Percentiles rank a stretch among this genome's conserved stretches.
These are phyloP conservation scores for Caenorhabditis brenneri DNA, from an alignment of 1,140 invertebrate species.

Conservation along the genomic window DNA sequence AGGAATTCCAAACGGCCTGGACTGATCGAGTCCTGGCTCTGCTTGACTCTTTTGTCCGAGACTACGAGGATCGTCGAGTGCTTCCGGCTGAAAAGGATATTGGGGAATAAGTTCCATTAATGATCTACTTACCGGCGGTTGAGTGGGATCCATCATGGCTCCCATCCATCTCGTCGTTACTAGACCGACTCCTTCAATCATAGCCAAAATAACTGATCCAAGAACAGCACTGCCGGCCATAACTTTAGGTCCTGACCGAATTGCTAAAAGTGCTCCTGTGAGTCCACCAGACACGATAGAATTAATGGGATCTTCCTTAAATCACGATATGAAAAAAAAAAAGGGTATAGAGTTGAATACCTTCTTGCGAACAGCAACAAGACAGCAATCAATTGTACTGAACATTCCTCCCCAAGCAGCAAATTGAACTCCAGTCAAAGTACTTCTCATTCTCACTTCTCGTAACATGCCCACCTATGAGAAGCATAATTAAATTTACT, in stretches of 20 bases:
- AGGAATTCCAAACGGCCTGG: constrained; percentile 45
- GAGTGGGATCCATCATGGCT: constrained; percentile 58
- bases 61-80: constrained; percentile 50
- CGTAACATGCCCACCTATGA: constrained; percentile 48
- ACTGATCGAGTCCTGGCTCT: constrained; percentile 36
- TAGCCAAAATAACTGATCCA: constrained; percentile 87
- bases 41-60: constrained; percentile 25
- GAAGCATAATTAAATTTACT: not conserved
- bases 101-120: no score
- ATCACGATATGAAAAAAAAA: not conserved
- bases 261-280: constrained; percentile 91
- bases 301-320: constrained; percentile 74
- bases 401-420: constrained; percentile 83
- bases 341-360: constrained; percentile 76
- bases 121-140: constrained; percentile 45
- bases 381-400: constrained; percentile 92
- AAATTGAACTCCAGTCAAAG: constrained; percentile 71
- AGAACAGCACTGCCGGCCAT: constrained; percentile 94
- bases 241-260: constrained; percentile 84
- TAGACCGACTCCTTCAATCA: constrained; percentile 96
- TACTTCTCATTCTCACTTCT: constrained; percentile 65
- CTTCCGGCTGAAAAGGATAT: constrained; percentile 53
- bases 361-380: constrained; percentile 91
- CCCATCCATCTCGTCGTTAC: constrained; percentile 79
- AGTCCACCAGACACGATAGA: constrained; percentile 94